Evolutionary conservation across 2,888 invertebrate species (phyloP).

Genomic region (Dione juno): DNA sequence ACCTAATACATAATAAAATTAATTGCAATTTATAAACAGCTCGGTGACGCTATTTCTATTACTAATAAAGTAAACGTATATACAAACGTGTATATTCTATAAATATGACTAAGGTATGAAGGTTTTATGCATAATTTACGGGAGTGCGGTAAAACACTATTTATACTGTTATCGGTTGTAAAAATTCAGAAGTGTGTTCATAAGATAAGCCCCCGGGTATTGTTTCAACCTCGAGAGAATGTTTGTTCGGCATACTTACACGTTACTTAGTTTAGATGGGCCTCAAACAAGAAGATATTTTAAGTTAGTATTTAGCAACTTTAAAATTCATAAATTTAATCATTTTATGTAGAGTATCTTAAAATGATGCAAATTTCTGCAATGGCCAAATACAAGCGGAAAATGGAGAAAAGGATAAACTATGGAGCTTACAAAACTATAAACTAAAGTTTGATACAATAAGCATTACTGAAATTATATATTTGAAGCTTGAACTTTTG

Average conservation of each 20-base stretch:
- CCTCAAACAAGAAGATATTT: not conserved
- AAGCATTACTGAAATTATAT: too few species aligned
- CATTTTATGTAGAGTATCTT: too few species aligned
- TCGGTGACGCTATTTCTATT: constrained; percentile 21
- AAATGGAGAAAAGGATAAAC: too few species aligned
- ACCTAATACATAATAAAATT: not conserved
- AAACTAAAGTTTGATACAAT: too few species aligned
- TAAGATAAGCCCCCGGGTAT: constrained; percentile 48
- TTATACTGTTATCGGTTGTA: constrained; percentile 51
- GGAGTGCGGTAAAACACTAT: constrained; percentile 40
- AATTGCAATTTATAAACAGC: not conserved
- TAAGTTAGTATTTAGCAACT: not conserved
- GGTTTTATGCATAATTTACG: constrained; percentile 43
- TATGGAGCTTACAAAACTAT: too few species aligned
- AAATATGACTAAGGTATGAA: constrained; percentile 39
- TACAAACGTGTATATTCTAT: too few species aligned
- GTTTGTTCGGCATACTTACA: constrained; percentile 50
- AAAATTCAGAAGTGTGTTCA: constrained; percentile 51
- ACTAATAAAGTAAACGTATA: constrained; percentile 26
- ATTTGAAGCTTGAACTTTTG: too few species aligned
- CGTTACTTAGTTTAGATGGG: constrained; percentile 34
- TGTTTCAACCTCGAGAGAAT: constrained; percentile 48
- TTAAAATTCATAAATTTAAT: too few species aligned
- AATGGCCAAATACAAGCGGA: too few species aligned
- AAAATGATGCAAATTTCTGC: too few species aligned